A percentile compares a stretch with the other conserved stretches of the same genome.
phyloP scores from a whole-genome alignment of 2,888 invertebrate species.

The Minunthozetes semirufus region DNA sequence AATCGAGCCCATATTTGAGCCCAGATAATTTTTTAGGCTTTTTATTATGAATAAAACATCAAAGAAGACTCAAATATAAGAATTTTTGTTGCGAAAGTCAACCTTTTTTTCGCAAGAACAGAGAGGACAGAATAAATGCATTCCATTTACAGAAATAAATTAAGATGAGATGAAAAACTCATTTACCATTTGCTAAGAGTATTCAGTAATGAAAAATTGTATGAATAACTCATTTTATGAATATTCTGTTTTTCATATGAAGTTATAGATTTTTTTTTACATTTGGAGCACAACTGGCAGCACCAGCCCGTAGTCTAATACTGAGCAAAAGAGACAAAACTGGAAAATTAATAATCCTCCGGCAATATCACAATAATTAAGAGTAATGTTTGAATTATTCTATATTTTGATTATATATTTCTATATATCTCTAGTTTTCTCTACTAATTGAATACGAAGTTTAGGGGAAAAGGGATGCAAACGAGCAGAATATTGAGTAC shows the following conservation, averaged over 20 bases:
- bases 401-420: neutral
- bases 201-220: neutral
- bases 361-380: conserved; percentile 22
- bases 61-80: too few species aligned
- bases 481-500: neutral
- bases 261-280: neutral
- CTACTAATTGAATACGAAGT: conserved; percentile 1
- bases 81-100: too few species aligned
- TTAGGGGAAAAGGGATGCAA: neutral
- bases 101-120: too few species aligned
- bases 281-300: too few species aligned
- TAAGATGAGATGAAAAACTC: neutral
- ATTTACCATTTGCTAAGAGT: too few species aligned
- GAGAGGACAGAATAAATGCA: too few species aligned
- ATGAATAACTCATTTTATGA: neutral
- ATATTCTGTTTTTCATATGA: neutral
- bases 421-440: neutral
- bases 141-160: neutral
- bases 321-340: neutral
- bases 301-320: too few species aligned
- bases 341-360: conserved; percentile 5
- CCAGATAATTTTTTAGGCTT: too few species aligned
- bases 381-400: neutral
- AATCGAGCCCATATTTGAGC: too few species aligned
- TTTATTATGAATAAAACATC: too few species aligned